Base-by-base conservation (phyloP, 2,888 invertebrate species). In the Nycteola revayana region DNA sequence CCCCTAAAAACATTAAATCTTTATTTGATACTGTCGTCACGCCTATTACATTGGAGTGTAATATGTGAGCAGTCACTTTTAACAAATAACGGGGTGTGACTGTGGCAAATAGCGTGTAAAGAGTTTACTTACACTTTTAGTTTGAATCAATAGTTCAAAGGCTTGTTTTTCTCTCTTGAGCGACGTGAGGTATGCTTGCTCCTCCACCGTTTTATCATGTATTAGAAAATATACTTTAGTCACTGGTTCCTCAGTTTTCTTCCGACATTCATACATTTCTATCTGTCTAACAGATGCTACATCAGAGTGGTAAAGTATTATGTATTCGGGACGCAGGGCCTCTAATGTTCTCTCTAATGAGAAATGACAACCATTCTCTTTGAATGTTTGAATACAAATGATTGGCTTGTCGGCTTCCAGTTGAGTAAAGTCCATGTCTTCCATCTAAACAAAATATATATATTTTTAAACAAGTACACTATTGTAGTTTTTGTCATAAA, bases 121-220 rank as follows among this genome's bases (percentile, higher is more conserved):
- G n/a, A n/a, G n/a, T 21, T 9, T 32, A 46, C 91, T 90, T 83
- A 97, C 97, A 61, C 95, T 94, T 90, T 98, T 99, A 14, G 96
- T 95, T 69, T 94, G 92, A 55, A 99, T 98, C 23, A 99, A 90
- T 56, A 91, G 90, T 69, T 99, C 98, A 78, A 99, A 99, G 0
- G 98, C 96, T 66, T 95, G 93, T 73, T 98, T 99, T 79, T 99
- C 99, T 43, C 95, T 91, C 47, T 96, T 91, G 35, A 99, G 84
- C 0, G 95, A 92, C 0, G 98, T 97, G 20, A 99, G 90, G 79
- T 98, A 99, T 1, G 96, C 93, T 83, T 99, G 99, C 77, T 99
- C 99, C 82, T 99, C 99, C 0, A 97, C 96, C 4, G 99, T 98
- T 42, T 94, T 94, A 6, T 93, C 93, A 72, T 98, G 97, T 49